Percentiles rank a stretch among this genome's conserved stretches.
These are phyloP conservation scores for Antedon mediterranea DNA, from an alignment of 53 echinoderm and acorn worm genomes.

Conservation along the genomic window DNA sequence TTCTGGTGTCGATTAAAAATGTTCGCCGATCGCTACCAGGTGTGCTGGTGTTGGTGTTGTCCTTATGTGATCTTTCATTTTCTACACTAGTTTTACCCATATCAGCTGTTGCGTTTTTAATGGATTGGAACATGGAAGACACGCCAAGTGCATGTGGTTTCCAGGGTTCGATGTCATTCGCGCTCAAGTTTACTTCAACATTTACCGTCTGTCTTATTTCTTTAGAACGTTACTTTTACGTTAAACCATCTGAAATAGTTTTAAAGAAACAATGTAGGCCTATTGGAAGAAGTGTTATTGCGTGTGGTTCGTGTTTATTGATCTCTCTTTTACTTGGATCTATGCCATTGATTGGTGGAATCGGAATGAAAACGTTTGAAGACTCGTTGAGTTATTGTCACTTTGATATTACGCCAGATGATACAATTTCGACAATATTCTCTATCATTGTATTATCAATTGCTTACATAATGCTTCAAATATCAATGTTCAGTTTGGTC, in stretches of 20 bases:
- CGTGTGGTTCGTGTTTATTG: background rate
- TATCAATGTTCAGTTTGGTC: conserved; percentile 9
- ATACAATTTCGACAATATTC: background rate
- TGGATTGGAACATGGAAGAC: background rate
- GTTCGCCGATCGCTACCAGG: background rate
- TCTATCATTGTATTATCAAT: conserved; percentile 3
- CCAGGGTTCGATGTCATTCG: background rate
- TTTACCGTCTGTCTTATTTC: background rate
- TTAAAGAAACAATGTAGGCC: background rate
- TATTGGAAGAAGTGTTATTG: background rate
- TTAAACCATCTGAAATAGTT: background rate
- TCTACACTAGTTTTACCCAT: background rate
- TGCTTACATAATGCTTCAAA: conserved; percentile 17
- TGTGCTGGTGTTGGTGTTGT: background rate
- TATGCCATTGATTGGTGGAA: background rate
- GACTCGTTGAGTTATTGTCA: conserved; percentile 24
- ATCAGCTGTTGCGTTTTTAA: background rate
- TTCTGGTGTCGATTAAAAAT: background rate
- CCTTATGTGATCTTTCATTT: background rate
- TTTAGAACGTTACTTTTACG: background rate
- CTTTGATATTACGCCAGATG: conserved; percentile 3
- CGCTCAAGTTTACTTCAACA: background rate
- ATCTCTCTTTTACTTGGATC: background rate
- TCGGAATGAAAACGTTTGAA: conserved; percentile 11
- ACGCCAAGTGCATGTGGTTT: background rate